A percentile compares a stretch with the other conserved stretches of the same genome.
phyloP scores from a whole-genome alignment of 2,888 invertebrate genomes.

The Pyralis farinalis region DNA sequence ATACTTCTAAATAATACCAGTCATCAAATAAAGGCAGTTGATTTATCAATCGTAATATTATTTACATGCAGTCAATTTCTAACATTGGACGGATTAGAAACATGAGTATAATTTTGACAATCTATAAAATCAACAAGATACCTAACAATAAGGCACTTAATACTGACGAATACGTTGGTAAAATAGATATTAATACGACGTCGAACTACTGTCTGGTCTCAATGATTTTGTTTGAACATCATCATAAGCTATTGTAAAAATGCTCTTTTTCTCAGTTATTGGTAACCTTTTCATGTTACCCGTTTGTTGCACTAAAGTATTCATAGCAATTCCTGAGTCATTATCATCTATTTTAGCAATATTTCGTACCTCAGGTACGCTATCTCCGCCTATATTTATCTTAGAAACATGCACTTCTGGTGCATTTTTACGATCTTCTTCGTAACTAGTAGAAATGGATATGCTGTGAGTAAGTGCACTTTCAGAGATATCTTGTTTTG shows the following conservation, averaged over 20 bases:
- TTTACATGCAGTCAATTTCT: conserved; percentile 13
- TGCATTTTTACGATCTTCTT: conserved; percentile 49
- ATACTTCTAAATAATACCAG: conserved; percentile 52
- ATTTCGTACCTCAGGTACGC: conserved; percentile 38
- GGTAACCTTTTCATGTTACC: conserved; percentile 83
- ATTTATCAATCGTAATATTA: conserved; percentile 23
- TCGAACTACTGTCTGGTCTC: conserved; percentile 89
- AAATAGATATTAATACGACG: conserved; percentile 70
- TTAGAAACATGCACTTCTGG: conserved; percentile 82
- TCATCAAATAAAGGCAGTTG: conserved; percentile 69
- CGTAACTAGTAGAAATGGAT: conserved; percentile 69
- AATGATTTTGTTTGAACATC: conserved; percentile 93
- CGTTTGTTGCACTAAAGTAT: conserved; percentile 75
- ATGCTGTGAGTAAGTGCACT: conserved; percentile 68
- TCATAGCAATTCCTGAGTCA: conserved; percentile 90
- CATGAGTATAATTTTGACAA: conserved; percentile 10
- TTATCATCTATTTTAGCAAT: conserved; percentile 82
- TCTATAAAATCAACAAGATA: conserved; percentile 25
- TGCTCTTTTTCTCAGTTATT: conserved; percentile 93
- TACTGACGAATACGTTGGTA: conserved; percentile 24
- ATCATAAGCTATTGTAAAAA: conserved; percentile 95
- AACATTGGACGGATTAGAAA: conserved; percentile 15
- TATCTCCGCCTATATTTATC: conserved; percentile 69
- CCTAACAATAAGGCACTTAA: conserved; percentile 53
- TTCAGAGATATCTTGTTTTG: conserved; percentile 53